Base-by-base conservation (phyloP, 2,113 vertebrate genomes). In the Syngnathus scovelli region DNA sequence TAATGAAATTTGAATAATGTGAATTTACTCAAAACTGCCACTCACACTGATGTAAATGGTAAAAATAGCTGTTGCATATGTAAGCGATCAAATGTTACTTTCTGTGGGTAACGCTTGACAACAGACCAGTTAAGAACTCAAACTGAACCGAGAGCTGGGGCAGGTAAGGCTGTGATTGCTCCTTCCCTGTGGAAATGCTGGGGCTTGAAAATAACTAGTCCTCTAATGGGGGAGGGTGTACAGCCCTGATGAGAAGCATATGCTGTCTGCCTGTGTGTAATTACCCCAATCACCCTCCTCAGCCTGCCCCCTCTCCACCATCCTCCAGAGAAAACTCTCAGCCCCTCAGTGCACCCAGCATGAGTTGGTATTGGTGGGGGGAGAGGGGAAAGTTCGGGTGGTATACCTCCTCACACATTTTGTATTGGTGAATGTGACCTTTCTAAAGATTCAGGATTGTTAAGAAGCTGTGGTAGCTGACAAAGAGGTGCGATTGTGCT, bases 191-290 rank as follows among this genome's bases (percentile, higher is more conserved):
- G 13, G 67, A 69, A 88, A 85, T 76, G 66, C 81, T 82, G 54
- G 62, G 76, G 64, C 69, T 71, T 83, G 81, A 86, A 88, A 90
- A 84, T 86, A 87, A 90, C 83, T 16, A 48, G 21, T 84, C 66
- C 75, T 67, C 83, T 81, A 85, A 71, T 77, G 80, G 87, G 83
- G 85, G 82, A 79, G 81, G 88, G 85, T 86, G 78, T 86, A 76
- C 79, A 72, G 74, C 81, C 38, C 80, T 92, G 90, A 92, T 91
- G 89, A 86, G 90, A 91, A 92, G 88, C 90, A 92, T 88, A 91
- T 92, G 90, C 83, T 88, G 86, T 84, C 84, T 91, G 88, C 88
- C 86, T 84, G 84, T 84, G 80, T 89, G 88, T 88, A 91, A 92
- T 91, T 92, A 89, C 86, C 85, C 79, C 89, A 88, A 86, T 90